Base-by-base conservation (phyloP, 2,888 invertebrate species). In the Agriopis aurantiaria region DNA sequence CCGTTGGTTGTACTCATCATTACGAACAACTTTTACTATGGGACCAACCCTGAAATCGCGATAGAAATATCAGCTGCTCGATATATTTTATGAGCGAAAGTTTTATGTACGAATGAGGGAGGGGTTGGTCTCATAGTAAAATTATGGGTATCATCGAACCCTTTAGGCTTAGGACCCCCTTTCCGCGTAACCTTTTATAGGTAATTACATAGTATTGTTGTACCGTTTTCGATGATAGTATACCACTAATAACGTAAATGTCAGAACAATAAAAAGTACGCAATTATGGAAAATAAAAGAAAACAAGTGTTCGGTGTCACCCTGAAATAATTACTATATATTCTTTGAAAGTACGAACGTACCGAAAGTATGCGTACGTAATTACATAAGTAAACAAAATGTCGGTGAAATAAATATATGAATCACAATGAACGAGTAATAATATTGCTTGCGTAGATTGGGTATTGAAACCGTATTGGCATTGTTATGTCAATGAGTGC, bases 201-300 rank as follows among this genome's bases (percentile, higher is more conserved):
- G 33, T 55, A 33, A 3, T 46, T 33, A 58, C n/a, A 45, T 62
- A 66, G 55, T 60, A 59, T 65, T 64, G 52, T 68, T 17, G 46
- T 23, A 53, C 49, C 55, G 53, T 55, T 64, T 59, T 56, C 33
- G 43, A 61, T 51, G 51, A 23, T 40, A 55, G 14, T 55, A 49
- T 46, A 17, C 43, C 40, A 56, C 12, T 55, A 48, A 71, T 70
- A 64, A 67, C 55, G 63, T 56, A 71, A 77, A 75, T 74, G 76
- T 65, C 75, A 75, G 63, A 63, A 68, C 45, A 68, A 68, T 72
- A 73, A 75, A 71, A 40, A 33, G 55, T 57, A 53, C 49, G 48
- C 65, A 60, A 68, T 59, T 65, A 53, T 65, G 55, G 59, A 48
- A 59, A 68, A 65, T 63, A 72, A 72, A 46, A 61, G 59, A 68